Evolutionary conservation across 2,113 vertebrate genomes (phyloP).

Genomic region (Oncorhynchus tshawytscha): DNA sequence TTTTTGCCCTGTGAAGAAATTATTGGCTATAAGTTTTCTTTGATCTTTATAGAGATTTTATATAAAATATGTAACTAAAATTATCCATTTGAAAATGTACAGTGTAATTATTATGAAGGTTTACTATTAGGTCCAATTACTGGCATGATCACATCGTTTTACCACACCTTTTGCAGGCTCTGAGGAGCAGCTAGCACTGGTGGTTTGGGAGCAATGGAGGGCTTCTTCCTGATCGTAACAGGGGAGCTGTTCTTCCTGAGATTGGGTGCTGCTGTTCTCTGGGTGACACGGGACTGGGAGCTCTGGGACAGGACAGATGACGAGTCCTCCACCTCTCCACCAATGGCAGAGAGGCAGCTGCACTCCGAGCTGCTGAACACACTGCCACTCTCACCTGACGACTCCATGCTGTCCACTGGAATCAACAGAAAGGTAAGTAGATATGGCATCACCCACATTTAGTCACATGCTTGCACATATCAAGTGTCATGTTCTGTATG

Average conservation of each 20-base stretch:
- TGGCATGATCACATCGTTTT: neutral
- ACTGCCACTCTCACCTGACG: constrained; percentile 64
- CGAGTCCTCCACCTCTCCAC: constrained; percentile 59
- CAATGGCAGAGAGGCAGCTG: constrained; percentile 68
- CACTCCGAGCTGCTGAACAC: constrained; percentile 64
- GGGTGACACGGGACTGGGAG: constrained; percentile 21
- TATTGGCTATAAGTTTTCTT: neutral
- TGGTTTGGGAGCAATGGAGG: constrained; percentile 32
- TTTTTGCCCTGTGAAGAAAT: constrained; percentile 47
- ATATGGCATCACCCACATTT: neutral
- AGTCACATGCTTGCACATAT: neutral
- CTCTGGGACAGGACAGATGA: constrained; percentile 21
- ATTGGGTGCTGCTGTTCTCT: constrained; percentile 33
- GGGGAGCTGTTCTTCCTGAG: constrained; percentile 47
- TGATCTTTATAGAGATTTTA: neutral
- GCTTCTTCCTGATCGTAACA: constrained; percentile 40
- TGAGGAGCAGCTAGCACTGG: constrained; percentile 43
- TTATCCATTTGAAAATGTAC: neutral
- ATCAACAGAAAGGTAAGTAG: neutral
- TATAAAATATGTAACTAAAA: neutral
- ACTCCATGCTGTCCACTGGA: constrained; percentile 68
- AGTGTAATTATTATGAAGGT: neutral
- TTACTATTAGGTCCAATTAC: neutral
- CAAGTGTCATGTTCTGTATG: no score
- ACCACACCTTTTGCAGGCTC: constrained; percentile 8